Base-by-base conservation (phyloP, 2,888 invertebrate genomes). In the Lamellibrachia satsuma region DNA sequence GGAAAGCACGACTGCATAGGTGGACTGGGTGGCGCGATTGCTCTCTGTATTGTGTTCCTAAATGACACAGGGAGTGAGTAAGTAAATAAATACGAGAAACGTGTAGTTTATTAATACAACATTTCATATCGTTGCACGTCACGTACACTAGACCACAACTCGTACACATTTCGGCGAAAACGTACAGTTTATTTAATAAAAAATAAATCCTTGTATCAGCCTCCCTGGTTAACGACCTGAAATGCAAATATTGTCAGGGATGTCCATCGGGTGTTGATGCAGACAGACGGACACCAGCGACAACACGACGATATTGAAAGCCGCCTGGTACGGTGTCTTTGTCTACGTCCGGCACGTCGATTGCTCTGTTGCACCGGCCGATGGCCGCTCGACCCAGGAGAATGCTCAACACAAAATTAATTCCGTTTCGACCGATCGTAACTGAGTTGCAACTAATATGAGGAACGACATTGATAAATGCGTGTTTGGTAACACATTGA, bases 361-460 rank as follows among this genome's bases (percentile, higher is more conserved):
- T 22, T 75, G 22, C 6, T 22, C 22, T 22, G 22, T 11, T 22
- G 22, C 75, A 6, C 75, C 75, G 75, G 6, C n/a, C 75, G 75
- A 6, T n/a, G 15, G n/a, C 75, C 75, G 15, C 22, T 22, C 75
- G 15, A n/a, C 75, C 75, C 75, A 4, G 75, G 75, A 75, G 75
- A 75, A 75, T 75, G 75, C 75, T 75, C 22, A 75, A 75, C 75
- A 22, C 75, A 75, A 75, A 75, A 75, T 75, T 75, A 75, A 75
- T 75, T 75, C 75, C 75, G 75, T 75, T 75, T 75, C 75, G 75
- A 75, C 75, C 75, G 75, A 75, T 75, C 75, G 75, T 75, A 75
- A 75, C 75, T 75, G 75, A 75, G 75, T 75, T 75, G 75, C 75
- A 75, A 75, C 75, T 75, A 75, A 75, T 75, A 75, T 75, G 75